A percentile compares a stretch with the other conserved stretches of the same genome.
These are phyloP conservation scores for Polyommatus iphigenia DNA, from an alignment of 2,888 invertebrate species.

Conservation along the genomic window DNA sequence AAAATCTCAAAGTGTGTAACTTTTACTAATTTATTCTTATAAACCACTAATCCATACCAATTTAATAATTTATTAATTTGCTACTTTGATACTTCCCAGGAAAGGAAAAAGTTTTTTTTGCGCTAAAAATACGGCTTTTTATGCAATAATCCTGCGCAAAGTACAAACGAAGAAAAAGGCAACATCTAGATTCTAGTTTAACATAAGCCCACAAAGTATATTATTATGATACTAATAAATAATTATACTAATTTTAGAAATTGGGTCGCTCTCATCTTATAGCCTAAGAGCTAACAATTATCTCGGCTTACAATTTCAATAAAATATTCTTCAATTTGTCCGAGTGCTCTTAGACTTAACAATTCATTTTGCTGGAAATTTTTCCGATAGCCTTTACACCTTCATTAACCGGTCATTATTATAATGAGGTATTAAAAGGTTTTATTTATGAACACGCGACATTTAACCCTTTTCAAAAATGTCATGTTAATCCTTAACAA, in stretches of 20 bases:
- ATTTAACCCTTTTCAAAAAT: background rate
- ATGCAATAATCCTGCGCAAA: too few relatives aligned
- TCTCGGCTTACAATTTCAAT: slow-evolving; percentile 6
- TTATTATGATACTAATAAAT: background rate
- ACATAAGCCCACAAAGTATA: background rate
- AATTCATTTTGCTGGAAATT: slow-evolving; percentile 10
- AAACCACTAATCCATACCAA: too few relatives aligned
- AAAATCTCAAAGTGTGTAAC: too few relatives aligned
- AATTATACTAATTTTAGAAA: background rate
- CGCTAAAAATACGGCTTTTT: too few relatives aligned
- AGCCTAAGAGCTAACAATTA: slow-evolving; percentile 6
- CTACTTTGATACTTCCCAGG: too few relatives aligned
- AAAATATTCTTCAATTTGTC: slow-evolving; percentile 10
- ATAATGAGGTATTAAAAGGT: slow-evolving; percentile 17
- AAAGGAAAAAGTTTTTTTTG: too few relatives aligned
- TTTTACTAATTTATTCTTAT: too few relatives aligned
- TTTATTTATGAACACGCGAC: background rate
- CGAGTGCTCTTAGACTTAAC: slow-evolving; percentile 9
- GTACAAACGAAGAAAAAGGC: background rate
- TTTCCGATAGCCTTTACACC: slow-evolving; percentile 17
- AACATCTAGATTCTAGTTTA: background rate
- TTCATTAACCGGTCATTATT: background rate
- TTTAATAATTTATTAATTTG: too few relatives aligned
- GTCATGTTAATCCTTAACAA: slow-evolving; percentile 12
- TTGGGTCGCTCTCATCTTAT: background rate